Conservation (phyloP, 2,113 vertebrate genomes). For the Cyphomyrus discorhynchus region DNA sequence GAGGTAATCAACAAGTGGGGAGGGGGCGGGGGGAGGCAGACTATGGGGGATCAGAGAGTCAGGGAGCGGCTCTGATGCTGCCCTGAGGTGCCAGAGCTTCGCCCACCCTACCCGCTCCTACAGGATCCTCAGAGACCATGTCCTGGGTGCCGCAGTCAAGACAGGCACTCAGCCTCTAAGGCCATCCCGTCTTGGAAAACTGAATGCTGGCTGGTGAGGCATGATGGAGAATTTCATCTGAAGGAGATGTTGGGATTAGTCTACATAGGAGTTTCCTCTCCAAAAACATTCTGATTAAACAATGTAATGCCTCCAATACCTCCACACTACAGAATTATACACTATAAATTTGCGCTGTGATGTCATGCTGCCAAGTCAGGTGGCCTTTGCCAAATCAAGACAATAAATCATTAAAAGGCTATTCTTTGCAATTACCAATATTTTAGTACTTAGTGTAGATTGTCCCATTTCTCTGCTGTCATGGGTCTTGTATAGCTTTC, state of each 20-base stretch:
- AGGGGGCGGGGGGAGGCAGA: neutral
- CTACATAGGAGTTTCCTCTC: conserved; percentile 22
- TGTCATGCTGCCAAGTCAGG: neutral
- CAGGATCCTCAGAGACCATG: neutral
- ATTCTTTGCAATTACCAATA: neutral
- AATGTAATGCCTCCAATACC: neutral
- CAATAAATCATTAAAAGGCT: neutral
- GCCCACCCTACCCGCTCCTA: neutral
- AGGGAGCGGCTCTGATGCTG: neutral
- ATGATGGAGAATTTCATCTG: neutral
- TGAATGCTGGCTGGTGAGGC: neutral
- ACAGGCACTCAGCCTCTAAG: neutral
- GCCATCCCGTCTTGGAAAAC: neutral
- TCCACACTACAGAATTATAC: conserved; percentile 8
- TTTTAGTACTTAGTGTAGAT: neutral
- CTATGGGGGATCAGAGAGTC: neutral
- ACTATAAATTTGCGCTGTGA: neutral
- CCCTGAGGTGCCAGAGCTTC: neutral
- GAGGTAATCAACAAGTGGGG: neutral
- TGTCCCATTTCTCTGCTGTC: neutral
- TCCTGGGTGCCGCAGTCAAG: neutral
- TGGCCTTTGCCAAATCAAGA: neutral
- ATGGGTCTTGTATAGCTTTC: neutral
- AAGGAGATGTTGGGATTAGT: neutral
- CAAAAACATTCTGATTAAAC: conserved; percentile 17